These are phyloP conservation scores for Toxotes jaculatrix DNA, from an alignment of 2,113 vertebrate genomes.

Conservation along the genomic window DNA sequence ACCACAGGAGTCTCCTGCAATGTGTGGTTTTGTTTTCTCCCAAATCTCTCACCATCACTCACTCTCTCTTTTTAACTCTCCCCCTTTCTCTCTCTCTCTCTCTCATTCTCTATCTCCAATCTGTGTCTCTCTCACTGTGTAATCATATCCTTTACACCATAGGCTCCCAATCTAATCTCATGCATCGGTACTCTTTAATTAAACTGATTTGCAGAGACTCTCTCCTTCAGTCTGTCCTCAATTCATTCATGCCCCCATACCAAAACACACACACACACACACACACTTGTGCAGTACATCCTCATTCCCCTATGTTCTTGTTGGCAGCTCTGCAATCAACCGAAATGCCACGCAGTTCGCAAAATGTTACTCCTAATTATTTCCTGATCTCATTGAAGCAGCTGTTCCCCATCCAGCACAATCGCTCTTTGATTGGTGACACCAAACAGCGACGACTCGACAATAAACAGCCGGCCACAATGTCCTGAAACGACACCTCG, in stretches of 20 bases:
- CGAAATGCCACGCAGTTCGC: constrained; percentile 68
- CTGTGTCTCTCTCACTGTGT: constrained; percentile 64
- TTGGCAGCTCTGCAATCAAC: constrained; percentile 60
- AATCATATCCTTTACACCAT: constrained; percentile 83
- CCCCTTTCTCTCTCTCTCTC: not conserved
- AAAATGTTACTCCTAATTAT: constrained; percentile 68
- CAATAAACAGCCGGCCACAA: constrained; percentile 30
- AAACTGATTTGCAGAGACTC: constrained; percentile 82
- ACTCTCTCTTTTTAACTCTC: constrained; percentile 7
- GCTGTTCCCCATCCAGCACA: constrained; percentile 54
- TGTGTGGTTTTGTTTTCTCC: constrained; percentile 11
- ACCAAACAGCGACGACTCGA: constrained; percentile 23
- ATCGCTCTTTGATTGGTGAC: constrained; percentile 53
- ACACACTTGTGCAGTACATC: constrained; percentile 22
- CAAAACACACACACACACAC: constrained; percentile 30
- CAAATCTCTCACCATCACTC: constrained; percentile 13
- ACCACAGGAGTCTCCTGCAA: constrained; percentile 31
- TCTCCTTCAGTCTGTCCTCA: constrained; percentile 70
- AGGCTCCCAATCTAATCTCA: constrained; percentile 84
- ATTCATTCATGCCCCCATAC: constrained; percentile 64
- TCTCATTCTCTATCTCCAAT: constrained; percentile 34
- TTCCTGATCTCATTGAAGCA: constrained; percentile 59
- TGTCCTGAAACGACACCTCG: constrained; percentile 32
- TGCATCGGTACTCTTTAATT: constrained; percentile 86
- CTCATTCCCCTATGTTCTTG: constrained; percentile 34